Base-by-base conservation (phyloP, 2,888 invertebrate species). In the Tinea semifulvella region DNA sequence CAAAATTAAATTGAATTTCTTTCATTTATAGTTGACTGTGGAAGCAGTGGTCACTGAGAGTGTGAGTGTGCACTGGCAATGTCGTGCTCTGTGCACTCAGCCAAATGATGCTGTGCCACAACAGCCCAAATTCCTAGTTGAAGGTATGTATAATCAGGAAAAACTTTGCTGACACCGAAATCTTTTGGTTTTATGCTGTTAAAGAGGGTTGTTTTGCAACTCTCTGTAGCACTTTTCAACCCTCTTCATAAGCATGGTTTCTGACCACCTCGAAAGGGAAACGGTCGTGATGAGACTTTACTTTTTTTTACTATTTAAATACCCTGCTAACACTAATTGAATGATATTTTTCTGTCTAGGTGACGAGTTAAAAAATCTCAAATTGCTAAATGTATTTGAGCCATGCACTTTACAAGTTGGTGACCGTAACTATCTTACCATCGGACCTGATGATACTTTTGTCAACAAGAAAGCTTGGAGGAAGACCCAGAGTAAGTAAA, bases 381-480 rank as follows among this genome's bases (percentile, higher is more conserved):
- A 92, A 64, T 83, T 92, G 50, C 73, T 96, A 50, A 94, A 94
- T 61, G 89, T 93, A 46, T 93, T 94, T 58, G 92, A 92, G 64
- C 90, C 93, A 31, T 92, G 92, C 64, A 92, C 92, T 52, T 83
- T 94, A 53, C 95, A 96, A 80, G 89, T 96, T 36, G 92, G 94
- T 45, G 96, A 96, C 71, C 85, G 94, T 49, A 91, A 90, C 68
- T 90, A 91, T 68, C 88, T 96, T 61, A 88, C 88, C 46, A 85
- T 94, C 53, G 86, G 87, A 47, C 84, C 88, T 7, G 85, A 85
- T 53, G 96, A 96, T 76, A 83, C 84, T 25, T 84, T 92, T 48
- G 66, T 91, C 46, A 89, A 88, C 52, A 88, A 90, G 60, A 88
- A 88, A 50, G 88, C 90, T 51, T 96, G 95, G 95, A 84, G 85